These are phyloP conservation scores for Enteromius anoplus DNA, from an alignment of 2,797 vertebrate species.

Conservation along the genomic window DNA sequence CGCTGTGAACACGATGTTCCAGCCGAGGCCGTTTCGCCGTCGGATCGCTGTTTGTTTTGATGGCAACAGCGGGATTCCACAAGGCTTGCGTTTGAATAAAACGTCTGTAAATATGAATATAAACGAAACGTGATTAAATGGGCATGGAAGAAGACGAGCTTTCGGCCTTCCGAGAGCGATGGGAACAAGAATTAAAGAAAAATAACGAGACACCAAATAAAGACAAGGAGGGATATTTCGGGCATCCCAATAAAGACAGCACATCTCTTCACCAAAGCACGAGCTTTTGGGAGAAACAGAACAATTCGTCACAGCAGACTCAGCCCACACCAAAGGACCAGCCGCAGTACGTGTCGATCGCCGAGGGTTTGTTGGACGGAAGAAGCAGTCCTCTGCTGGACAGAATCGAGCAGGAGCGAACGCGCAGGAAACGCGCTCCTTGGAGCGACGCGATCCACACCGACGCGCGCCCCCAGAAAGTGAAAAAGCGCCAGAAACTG, in stretches of 20 bases:
- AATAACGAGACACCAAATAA: constrained; percentile 41
- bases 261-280: not conserved
- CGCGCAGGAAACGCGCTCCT: constrained; percentile 69
- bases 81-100: too few relatives aligned
- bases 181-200: constrained; percentile 71
- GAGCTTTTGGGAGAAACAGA: constrained; percentile 7
- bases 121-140: not conserved
- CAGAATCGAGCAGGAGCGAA: constrained; percentile 73
- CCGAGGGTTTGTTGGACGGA: constrained; percentile 74
- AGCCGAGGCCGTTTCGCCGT: constrained; percentile 36
- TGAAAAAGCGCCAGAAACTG: constrained; percentile 66
- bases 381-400: constrained; percentile 76
- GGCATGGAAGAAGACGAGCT: constrained; percentile 75
- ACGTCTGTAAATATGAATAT: not conserved
- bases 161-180: constrained; percentile 72
- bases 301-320: not conserved
- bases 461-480: constrained; percentile 58
- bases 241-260: constrained; percentile 43
- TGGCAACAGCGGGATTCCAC: not conserved
- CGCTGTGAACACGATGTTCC: not conserved
- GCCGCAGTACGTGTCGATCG: constrained; percentile 77
- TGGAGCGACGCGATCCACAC: constrained; percentile 44
- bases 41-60: constrained; percentile 50
- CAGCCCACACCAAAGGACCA: constrained; percentile 54
- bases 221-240: constrained; percentile 63